Evolutionary conservation across 1,140 invertebrate species (phyloP).

Genomic region (Pectinophora gossypiella): DNA sequence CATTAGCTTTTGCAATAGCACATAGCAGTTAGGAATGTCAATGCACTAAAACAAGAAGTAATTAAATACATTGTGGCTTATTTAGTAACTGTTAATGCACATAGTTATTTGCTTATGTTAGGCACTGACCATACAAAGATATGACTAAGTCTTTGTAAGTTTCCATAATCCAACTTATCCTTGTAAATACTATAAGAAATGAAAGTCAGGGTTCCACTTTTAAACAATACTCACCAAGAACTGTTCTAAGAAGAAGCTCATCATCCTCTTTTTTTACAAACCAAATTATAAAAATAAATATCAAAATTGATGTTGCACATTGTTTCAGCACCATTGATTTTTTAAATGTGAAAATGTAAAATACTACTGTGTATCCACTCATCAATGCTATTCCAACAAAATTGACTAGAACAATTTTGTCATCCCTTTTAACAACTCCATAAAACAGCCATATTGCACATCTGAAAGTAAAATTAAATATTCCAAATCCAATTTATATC

Average conservation of each 20-base stretch:
- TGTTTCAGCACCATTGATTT: slow-evolving; percentile 74
- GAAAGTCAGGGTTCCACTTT: no score
- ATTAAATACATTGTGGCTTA: no score
- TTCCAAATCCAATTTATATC: not conserved
- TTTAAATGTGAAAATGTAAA: slow-evolving; percentile 78
- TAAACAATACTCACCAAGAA: slow-evolving; percentile 38
- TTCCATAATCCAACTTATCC: no score
- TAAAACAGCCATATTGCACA: slow-evolving; percentile 83
- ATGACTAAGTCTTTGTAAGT: no score
- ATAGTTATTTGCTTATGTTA: no score
- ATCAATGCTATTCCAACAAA: slow-evolving; percentile 80
- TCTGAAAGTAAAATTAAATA: slow-evolving; percentile 54
- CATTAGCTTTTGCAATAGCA: no score
- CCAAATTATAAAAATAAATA: slow-evolving; percentile 57
- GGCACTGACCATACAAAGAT: no score
- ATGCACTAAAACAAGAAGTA: no score
- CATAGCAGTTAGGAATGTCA: no score
- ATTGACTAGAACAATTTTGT: slow-evolving; percentile 82
- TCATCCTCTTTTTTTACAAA: slow-evolving; percentile 66
- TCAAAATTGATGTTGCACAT: slow-evolving; percentile 45
- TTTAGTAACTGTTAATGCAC: no score
- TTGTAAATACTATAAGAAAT: no score
- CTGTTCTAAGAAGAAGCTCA: slow-evolving; percentile 32
- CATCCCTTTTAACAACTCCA: slow-evolving; percentile 80
- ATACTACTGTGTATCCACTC: slow-evolving; percentile 78